Evolutionary conservation across 1,140 invertebrate species (phyloP).

Genomic region (Nasonia vitripennis): DNA sequence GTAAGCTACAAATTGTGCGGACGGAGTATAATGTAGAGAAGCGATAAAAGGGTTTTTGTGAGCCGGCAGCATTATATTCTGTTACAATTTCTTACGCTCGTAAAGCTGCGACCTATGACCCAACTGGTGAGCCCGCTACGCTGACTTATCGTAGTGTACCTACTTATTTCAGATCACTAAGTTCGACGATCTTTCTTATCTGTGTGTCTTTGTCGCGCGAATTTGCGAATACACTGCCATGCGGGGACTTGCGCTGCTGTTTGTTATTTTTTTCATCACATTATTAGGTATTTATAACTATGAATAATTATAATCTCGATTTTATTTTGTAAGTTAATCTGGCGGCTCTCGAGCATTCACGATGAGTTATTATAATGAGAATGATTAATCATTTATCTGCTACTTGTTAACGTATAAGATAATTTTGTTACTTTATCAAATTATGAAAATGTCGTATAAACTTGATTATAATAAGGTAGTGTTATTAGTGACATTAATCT

Average conservation of each 20-base stretch:
- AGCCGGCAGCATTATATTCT: neutral
- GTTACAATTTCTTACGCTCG: conserved; percentile 18
- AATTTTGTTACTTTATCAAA: neutral
- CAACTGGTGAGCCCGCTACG: neutral
- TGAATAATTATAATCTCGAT: neutral
- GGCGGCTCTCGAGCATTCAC: neutral
- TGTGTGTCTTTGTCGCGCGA: conserved; percentile 22
- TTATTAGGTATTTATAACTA: conserved; percentile 39
- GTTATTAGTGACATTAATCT: too few relatives aligned
- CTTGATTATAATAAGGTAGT: too few relatives aligned
- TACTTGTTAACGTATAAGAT: too few relatives aligned
- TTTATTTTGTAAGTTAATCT: neutral
- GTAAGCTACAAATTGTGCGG: too few relatives aligned
- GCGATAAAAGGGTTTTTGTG: conserved; percentile 14
- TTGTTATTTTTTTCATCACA: conserved; percentile 24
- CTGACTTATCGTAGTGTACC: conserved; percentile 40
- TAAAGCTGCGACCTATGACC: conserved; percentile 44
- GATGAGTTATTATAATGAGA: neutral
- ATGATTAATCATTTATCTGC: neutral
- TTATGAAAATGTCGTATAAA: neutral
- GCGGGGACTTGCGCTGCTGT: conserved; percentile 30
- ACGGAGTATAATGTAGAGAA: neutral
- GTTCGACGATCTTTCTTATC: conserved; percentile 49
- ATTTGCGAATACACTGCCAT: conserved; percentile 31
- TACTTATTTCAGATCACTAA: conserved; percentile 51